Conservation (phyloP, 1,140 invertebrate species). For the Drosophila malerkotliana region DNA sequence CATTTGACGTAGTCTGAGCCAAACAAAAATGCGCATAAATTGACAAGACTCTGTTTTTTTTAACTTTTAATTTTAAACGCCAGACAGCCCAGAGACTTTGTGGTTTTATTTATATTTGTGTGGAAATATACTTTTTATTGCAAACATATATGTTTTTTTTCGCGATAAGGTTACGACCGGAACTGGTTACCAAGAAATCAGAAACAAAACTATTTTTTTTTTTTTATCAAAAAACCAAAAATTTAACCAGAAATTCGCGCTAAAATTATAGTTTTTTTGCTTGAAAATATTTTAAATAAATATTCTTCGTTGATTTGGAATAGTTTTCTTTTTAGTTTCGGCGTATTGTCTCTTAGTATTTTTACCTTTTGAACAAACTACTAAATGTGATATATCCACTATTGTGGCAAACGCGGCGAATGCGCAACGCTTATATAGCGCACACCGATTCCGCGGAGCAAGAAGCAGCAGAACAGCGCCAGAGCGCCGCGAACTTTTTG, state of each 20-base stretch:
- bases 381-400: constrained; percentile 80
- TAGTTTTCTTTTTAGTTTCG: constrained; percentile 43
- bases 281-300: background rate
- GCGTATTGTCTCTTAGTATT: constrained; percentile 27
- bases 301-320: no score
- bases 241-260: constrained; percentile 37
- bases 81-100: constrained; percentile 55
- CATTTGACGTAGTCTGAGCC: constrained; percentile 36
- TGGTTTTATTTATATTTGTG: constrained; percentile 15
- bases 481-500: constrained; percentile 40
- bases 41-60: constrained; percentile 11
- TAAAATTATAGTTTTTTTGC: constrained; percentile 14
- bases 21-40: constrained; percentile 53
- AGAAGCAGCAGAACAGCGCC: constrained; percentile 33
- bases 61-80: constrained; percentile 13
- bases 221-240: constrained; percentile 3
- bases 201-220: constrained; percentile 26
- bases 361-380: constrained; percentile 79
- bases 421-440: constrained; percentile 79
- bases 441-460: constrained; percentile 53
- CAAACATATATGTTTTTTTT: constrained; percentile 29
- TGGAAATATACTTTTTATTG: constrained; percentile 3
- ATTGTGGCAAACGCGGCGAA: constrained; percentile 74
- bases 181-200: constrained; percentile 50
- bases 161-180: constrained; percentile 62